phyloP scores from a whole-genome alignment of 2,797 vertebrate genomes.

The Luscinia luscinia region DNA sequence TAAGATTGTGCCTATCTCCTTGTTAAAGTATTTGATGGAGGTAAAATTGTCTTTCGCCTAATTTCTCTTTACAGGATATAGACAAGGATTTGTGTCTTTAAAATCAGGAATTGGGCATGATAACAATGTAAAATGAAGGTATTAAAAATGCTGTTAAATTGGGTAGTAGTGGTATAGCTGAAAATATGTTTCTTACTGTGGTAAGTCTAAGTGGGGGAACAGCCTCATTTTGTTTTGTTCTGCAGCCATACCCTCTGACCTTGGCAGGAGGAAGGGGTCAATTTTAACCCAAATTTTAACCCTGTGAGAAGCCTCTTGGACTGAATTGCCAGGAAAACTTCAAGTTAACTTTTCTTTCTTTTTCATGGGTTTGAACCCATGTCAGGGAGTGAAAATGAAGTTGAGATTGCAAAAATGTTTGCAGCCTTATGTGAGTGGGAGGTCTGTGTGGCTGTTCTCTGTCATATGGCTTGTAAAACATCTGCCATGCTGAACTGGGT shows the following conservation, averaged over 20 bases:
- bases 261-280: neutral
- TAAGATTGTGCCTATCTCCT: neutral
- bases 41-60: neutral
- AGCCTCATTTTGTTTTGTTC: accelerated
- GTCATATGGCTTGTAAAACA: accelerated
- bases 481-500: neutral
- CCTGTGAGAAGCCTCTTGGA: neutral
- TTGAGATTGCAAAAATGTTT: neutral
- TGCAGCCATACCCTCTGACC: neutral
- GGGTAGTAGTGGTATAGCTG: neutral
- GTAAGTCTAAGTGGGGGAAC: neutral
- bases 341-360: neutral
- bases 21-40: neutral
- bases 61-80: neutral
- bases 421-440: neutral
- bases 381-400: neutral
- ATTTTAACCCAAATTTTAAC: neutral
- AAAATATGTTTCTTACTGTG: neutral
- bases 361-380: neutral
- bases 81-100: neutral
- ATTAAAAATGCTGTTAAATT: neutral
- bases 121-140: neutral
- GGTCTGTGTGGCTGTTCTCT: neutral
- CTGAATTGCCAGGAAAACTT: neutral
- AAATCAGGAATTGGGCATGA: neutral